These are phyloP conservation scores for Poecilia latipinna DNA, from an alignment of 2,113 vertebrate genomes.

Conservation along the genomic window DNA sequence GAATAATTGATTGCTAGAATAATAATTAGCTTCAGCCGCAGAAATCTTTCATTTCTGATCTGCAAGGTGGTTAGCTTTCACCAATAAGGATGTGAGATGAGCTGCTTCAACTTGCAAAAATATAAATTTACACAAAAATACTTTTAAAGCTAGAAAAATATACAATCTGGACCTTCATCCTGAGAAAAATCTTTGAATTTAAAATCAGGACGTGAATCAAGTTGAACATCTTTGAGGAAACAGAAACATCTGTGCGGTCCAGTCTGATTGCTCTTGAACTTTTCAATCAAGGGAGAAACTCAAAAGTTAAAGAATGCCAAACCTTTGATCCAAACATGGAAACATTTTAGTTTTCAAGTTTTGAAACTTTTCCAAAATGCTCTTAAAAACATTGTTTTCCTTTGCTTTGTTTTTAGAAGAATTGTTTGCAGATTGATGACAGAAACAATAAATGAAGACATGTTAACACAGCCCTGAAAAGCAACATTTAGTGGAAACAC, in stretches of 20 bases:
- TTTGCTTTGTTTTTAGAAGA: background rate
- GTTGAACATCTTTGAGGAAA: background rate
- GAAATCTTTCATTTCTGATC: no score
- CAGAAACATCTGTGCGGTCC: background rate
- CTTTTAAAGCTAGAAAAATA: background rate
- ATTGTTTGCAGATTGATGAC: background rate
- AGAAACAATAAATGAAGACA: background rate
- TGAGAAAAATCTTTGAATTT: background rate
- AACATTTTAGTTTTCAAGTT: background rate
- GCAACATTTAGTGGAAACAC: background rate
- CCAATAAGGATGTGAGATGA: no score
- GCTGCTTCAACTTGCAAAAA: no score
- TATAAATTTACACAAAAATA: background rate
- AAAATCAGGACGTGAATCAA: background rate
- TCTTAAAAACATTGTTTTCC: background rate
- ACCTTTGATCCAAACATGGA: background rate
- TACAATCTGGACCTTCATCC: background rate
- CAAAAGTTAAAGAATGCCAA: background rate
- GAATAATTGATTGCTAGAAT: no score
- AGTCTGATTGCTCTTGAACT: background rate
- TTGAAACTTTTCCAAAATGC: background rate
- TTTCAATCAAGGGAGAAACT: background rate
- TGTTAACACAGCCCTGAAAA: background rate
- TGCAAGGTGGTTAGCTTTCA: no score
- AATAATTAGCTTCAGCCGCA: no score